Base-by-base conservation (phyloP, 37 sponge, comb jelly and placozoan species). In the Mnemiopsis leidyi region DNA sequence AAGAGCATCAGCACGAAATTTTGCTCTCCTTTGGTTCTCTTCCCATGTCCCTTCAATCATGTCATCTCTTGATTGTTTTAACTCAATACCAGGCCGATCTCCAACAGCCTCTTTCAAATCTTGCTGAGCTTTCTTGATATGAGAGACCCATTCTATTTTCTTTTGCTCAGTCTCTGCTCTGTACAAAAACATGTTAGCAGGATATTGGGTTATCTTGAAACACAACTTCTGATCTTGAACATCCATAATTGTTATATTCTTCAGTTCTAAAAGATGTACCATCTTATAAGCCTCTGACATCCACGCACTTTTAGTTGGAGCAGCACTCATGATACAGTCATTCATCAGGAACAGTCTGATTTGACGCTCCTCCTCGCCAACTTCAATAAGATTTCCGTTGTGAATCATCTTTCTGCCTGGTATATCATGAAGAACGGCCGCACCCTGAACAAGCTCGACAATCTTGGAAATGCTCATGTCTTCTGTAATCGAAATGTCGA, bases 321-420 rank as follows among this genome's bases (percentile, higher is more conserved):
- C 88, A 20, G 96, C 95, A 9, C 96, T 94, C 95, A 99, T 95
- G 29, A 99, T 92, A 75, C 97, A 95, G 75, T 99, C 99, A 71
- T 97, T 99, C 73, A 99, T 95, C 0, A 99, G 93, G 90, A 97
- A 99, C 13, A 96, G 95, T n/a, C 92, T 35, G 0, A 99, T 73
- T 7, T 93, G 38, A 29, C 93, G 75, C 28, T 95, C 69, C 40
- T 82, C 94, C 61, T 95, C 95, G 28, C 67, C 90, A 23, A 23
- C 48, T 39, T 38, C 61, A 36, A 85, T 38, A 3, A 85, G 38
- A 77, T 77, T 26, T 2, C 90, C 90, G 25, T 40, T 38, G 48
- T 85, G 90, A n/a, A 85, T 39, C 61, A 85, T 85, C 90, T 85
- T 85, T 0, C 90, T 28, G 32, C 61, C 90, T 3, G 90, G 90